Conservation (phyloP, 2,888 invertebrate genomes). For the Thyatira batis region DNA sequence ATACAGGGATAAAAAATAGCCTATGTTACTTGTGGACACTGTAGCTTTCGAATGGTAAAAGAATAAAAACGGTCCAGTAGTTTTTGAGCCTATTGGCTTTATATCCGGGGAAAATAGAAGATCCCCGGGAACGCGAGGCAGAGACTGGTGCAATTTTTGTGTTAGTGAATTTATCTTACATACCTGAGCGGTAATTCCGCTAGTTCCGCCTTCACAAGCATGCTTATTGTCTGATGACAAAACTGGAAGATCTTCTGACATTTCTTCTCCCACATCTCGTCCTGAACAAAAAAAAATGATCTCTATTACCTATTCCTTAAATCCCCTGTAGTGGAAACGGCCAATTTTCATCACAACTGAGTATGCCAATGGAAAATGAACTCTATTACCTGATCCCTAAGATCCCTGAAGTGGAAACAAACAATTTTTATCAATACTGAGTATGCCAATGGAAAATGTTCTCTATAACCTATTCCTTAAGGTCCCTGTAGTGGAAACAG, state of each 20-base stretch:
- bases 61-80: no score
- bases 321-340: not conserved
- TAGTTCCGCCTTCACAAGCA: constrained; percentile 96
- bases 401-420: not conserved
- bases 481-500: constrained; percentile 89
- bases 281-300: constrained; percentile 75
- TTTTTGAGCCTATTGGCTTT: no score
- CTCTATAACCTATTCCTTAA: constrained; percentile 85
- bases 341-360: not conserved
- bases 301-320: not conserved
- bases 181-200: constrained; percentile 95
- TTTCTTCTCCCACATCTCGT: constrained; percentile 99
- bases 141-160: no score
- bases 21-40: no score
- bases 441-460: constrained; percentile 1
- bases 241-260: constrained; percentile 99
- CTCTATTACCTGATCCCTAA: not conserved
- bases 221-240: constrained; percentile 97
- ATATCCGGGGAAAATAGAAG: no score
- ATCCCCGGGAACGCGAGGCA: no score
- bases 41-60: no score
- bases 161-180: no score
- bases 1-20: no score
- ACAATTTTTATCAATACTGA: not conserved
- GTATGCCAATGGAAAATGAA: not conserved